Conservation (phyloP, 1,140 invertebrate species). For the Papilio helenus region DNA sequence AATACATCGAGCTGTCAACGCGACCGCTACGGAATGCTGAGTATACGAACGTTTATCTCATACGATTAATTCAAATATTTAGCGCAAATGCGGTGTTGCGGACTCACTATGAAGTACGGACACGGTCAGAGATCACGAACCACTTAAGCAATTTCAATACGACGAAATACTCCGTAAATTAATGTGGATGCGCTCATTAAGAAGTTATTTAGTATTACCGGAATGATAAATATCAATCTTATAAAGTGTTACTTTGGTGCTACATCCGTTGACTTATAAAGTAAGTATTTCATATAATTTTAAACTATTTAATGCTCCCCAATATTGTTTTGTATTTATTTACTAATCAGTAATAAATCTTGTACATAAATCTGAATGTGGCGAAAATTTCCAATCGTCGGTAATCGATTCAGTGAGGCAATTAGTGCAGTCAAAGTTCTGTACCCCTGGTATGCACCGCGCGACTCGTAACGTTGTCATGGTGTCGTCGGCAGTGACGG, state of each 20-base stretch:
- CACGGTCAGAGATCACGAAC: conserved; percentile 26
- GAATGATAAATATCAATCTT: neutral
- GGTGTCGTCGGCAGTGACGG: conserved; percentile 53
- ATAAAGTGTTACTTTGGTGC: neutral
- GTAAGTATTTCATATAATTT: too few relatives aligned
- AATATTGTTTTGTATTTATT: neutral
- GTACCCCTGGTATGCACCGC: conserved; percentile 37
- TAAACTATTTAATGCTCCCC: too few relatives aligned
- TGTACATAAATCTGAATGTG: neutral
- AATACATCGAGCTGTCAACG: conserved; percentile 81
- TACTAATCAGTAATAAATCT: neutral
- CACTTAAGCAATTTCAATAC: neutral
- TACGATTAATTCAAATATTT: conserved; percentile 83
- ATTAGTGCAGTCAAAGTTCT: conserved; percentile 2
- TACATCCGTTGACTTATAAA: neutral
- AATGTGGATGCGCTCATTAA: neutral
- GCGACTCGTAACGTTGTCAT: conserved; percentile 55
- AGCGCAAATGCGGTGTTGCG: conserved; percentile 74
- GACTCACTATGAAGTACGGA: conserved; percentile 39
- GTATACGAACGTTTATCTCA: conserved; percentile 78
- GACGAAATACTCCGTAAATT: neutral
- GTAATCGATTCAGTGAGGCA: neutral
- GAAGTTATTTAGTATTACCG: neutral
- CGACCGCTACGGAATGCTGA: conserved; percentile 79
- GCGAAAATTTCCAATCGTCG: neutral